phyloP scores from a whole-genome alignment of 2,888 invertebrate genomes.

The Graphium colonna region DNA sequence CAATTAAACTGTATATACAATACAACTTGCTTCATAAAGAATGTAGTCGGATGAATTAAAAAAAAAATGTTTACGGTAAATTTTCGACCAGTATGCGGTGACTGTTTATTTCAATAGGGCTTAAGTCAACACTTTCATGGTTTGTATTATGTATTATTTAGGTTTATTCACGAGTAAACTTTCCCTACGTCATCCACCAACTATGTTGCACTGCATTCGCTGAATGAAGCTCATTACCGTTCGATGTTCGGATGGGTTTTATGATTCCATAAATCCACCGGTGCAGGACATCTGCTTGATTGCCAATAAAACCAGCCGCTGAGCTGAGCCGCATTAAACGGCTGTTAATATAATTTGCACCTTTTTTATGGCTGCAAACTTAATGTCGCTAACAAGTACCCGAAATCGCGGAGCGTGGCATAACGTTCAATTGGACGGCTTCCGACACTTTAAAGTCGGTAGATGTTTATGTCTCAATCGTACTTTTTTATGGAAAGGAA shows the following conservation, averaged over 20 bases:
- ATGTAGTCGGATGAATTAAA: no score
- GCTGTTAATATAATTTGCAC: conserved; percentile 60
- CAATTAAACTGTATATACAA: no score
- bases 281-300: conserved; percentile 52
- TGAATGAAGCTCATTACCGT: conserved; percentile 39
- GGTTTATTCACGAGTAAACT: no score
- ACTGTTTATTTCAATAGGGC: no score
- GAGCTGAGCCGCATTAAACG: conserved; percentile 51
- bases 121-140: no score
- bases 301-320: conserved; percentile 55
- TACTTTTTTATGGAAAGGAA: no score
- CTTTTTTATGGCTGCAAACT: conserved; percentile 46
- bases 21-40: no score
- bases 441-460: conserved; percentile 9
- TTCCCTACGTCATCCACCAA: no score
- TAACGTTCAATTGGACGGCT: conserved; percentile 27
- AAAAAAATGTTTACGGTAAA: no score
- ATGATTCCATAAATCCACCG: conserved; percentile 53
- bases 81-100: no score
- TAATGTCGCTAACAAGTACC: conserved; percentile 36
- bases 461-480: conserved; percentile 21
- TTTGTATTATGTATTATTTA: no score
- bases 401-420: conserved; percentile 29
- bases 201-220: neutral
- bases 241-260: conserved; percentile 44